Evolutionary conservation across 35 echinoderm and acorn worm genomes (phyloP).

Genomic region (Apostichopus japonicus): DNA sequence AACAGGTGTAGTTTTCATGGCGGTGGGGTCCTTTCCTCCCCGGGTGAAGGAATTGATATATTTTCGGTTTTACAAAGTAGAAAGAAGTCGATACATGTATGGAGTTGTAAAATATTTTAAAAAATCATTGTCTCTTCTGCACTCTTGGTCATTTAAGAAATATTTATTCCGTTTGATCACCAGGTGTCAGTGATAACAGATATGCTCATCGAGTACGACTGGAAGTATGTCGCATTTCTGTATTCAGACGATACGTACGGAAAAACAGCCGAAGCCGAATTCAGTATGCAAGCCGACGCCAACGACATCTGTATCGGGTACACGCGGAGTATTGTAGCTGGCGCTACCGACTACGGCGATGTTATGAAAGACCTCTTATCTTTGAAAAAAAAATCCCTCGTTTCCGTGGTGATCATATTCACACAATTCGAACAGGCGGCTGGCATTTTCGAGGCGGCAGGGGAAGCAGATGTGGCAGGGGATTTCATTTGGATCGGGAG

Average conservation of each 20-base stretch:
- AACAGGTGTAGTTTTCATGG: too few relatives aligned
- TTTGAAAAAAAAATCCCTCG: neutral
- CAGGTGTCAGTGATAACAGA: slow-evolving; percentile 80
- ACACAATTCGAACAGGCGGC: slow-evolving; percentile 58
- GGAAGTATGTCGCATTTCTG: slow-evolving; percentile 93
- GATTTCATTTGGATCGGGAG: slow-evolving; percentile 90
- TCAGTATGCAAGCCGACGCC: slow-evolving; percentile 51
- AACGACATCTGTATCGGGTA: slow-evolving; percentile 79
- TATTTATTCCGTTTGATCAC: too few relatives aligned
- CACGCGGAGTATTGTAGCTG: slow-evolving; percentile 24
- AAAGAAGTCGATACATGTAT: too few relatives aligned
- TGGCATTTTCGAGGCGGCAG: slow-evolving; percentile 43
- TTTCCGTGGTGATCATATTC: slow-evolving; percentile 80
- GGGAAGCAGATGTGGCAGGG: neutral
- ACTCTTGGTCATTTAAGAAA: too few relatives aligned
- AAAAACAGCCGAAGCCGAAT: slow-evolving; percentile 68
- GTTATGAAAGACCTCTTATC: neutral
- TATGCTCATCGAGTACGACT: slow-evolving; percentile 71
- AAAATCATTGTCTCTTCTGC: too few relatives aligned
- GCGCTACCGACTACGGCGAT: neutral
- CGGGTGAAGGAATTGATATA: too few relatives aligned
- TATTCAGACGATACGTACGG: slow-evolving; percentile 94
- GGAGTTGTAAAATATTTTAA: too few relatives aligned
- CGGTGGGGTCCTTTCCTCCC: too few relatives aligned
- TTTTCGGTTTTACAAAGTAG: too few relatives aligned